Evolutionary conservation across 2,888 invertebrate species (phyloP).

Genomic region (Cancer borealis): DNA sequence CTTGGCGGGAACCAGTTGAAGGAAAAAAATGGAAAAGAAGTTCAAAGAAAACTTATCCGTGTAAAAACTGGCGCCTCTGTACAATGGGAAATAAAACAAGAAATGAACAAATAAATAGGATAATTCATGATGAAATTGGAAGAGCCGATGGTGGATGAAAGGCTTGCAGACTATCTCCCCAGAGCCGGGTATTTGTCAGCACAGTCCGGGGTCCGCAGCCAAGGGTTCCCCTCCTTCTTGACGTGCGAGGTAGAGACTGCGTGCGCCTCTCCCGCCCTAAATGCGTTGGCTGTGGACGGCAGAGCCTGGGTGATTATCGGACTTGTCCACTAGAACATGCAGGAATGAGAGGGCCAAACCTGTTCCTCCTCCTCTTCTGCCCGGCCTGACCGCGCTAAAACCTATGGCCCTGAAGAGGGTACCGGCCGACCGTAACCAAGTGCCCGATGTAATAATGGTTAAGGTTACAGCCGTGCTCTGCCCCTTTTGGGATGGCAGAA

Average conservation of each 20-base stretch:
- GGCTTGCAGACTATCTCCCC: constrained; percentile 24
- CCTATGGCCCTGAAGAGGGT: constrained; percentile 47
- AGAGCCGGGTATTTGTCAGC: constrained; percentile 45
- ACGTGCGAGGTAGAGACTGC: constrained; percentile 13
- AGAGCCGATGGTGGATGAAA: constrained; percentile 58
- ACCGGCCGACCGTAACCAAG: constrained; percentile 11
- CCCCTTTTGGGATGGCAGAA: constrained; percentile 28
- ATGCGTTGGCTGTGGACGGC: constrained; percentile 52
- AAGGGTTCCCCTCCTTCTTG: constrained; percentile 50
- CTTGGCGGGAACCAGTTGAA: neutral
- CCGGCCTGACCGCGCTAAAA: constrained; percentile 54
- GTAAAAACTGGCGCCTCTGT: neutral
- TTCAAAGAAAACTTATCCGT: neutral
- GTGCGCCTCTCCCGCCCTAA: constrained; percentile 47
- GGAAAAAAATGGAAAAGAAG: neutral
- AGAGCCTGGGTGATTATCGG: constrained; percentile 59
- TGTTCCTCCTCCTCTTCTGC: constrained; percentile 42
- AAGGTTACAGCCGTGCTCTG: constrained; percentile 49
- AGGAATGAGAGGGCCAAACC: constrained; percentile 23
- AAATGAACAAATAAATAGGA: neutral
- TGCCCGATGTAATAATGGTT: constrained; percentile 53
- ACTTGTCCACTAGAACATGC: constrained; percentile 60
- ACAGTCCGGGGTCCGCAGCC: constrained; percentile 11
- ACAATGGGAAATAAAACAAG: neutral
- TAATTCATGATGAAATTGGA: constrained; percentile 46